Percentiles rank a stretch among this genome's conserved stretches.
These are phyloP conservation scores for Paratilapia polleni DNA, from an alignment of 2,113 vertebrate species.

Conservation along the genomic window DNA sequence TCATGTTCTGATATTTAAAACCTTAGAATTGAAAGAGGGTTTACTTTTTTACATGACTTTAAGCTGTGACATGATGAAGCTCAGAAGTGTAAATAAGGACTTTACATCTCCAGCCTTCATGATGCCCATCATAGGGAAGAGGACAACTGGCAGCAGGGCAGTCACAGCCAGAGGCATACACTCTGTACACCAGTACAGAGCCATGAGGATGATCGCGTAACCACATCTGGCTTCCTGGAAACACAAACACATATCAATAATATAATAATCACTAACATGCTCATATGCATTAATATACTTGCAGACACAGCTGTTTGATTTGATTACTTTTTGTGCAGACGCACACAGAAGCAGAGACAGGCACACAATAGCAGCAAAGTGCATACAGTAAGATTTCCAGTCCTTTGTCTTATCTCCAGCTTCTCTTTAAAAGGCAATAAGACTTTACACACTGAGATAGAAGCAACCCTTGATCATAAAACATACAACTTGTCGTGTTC, in stretches of 20 bases:
- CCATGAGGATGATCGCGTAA: constrained; percentile 91
- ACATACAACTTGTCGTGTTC: constrained; percentile 30
- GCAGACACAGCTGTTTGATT: neutral
- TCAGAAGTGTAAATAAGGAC: neutral
- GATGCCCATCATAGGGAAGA: constrained; percentile 93
- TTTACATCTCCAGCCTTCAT: constrained; percentile 87
- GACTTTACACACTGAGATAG: constrained; percentile 36
- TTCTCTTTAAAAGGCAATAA: constrained; percentile 33
- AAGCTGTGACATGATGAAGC: neutral
- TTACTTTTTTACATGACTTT: neutral
- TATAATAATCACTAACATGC: neutral
- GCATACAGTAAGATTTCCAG: neutral
- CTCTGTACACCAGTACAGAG: constrained; percentile 92
- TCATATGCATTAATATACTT: neutral
- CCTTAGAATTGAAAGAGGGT: too few relatives aligned
- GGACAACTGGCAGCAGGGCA: constrained; percentile 85
- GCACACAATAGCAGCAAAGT: neutral
- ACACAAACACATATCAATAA: constrained; percentile 9
- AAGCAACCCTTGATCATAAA: constrained; percentile 46
- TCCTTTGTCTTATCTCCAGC: constrained; percentile 25
- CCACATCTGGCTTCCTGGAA: constrained; percentile 87
- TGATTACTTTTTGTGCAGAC: neutral
- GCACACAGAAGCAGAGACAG: neutral
- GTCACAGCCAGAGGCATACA: constrained; percentile 91
- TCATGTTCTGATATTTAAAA: too few relatives aligned